Base-by-base conservation (phyloP, 2,797 vertebrate species). In the Melanogrammus aeglefinus region DNA sequence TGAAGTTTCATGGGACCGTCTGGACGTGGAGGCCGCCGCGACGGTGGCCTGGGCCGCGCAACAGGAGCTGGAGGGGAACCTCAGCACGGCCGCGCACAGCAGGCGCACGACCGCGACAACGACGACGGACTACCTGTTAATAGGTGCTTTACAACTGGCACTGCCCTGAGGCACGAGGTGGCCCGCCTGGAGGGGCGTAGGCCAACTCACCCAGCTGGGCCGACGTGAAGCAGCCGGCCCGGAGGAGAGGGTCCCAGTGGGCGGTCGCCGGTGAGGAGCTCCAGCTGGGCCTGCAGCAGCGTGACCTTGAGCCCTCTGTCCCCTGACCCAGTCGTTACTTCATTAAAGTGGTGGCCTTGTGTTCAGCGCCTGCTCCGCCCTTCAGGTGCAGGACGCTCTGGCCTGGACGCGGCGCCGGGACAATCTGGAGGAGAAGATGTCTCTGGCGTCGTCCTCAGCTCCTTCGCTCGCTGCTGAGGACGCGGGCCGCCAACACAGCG, bases 401-500 rank as follows among this genome's bases (percentile, higher is more conserved):
- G 90, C 0, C 88, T 80, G 0, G 94, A 94, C 92, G 93, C 63
- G 93, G 80, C 77, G 87, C 21, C 24, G 24, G 12, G n/a, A n/a
- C 2, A 2, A 14, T 72, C 12, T 72, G 70, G 13, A 72, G 29
- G 70, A 72, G 29, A 4, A 18, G 70, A 91, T 95, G 76, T n/a
- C n/a, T n/a, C n/a, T 84, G 85, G 13, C 87, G 80, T 1, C 94
- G 77, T 88, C 91, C n/a, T n/a, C 2, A 86, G 88, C 78, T 94
- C 93, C 78, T 99, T 99, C 1, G 75, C 0, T 94, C 96, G 0
- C 94, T 99, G 83, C 88, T 97, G 81, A 93, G 66, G 97, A 99
- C 36, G 94, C 89, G 27, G 85, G 94, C 84, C 82, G 96, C n/a
- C n/a, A n/a, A 0, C 97, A 98, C 1, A 95, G 94, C 27, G 91